Conservation (phyloP, 2,113 vertebrate genomes). For the Coryphaenoides rupestris region DNA sequence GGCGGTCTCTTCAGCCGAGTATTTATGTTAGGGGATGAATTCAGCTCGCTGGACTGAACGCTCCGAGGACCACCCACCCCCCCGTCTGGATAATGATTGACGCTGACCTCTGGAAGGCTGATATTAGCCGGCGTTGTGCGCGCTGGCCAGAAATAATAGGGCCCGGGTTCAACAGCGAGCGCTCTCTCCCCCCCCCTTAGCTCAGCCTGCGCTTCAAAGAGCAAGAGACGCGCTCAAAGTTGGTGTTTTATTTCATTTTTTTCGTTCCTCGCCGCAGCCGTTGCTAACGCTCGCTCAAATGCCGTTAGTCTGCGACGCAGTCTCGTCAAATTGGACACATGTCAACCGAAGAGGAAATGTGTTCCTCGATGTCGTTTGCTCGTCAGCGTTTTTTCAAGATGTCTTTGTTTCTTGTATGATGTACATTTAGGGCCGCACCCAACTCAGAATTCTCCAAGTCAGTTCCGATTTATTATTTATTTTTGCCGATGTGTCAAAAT, state of each 20-base stretch:
- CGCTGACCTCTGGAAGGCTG: slow-evolving; percentile 72
- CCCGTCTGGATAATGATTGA: slow-evolving; percentile 62
- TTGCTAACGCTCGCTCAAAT: no score
- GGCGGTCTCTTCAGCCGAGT: slow-evolving; percentile 59
- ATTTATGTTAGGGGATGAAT: slow-evolving; percentile 68
- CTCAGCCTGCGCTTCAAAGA: slow-evolving; percentile 50
- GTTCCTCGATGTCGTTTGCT: no score
- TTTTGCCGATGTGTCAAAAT: no score
- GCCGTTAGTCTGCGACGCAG: no score
- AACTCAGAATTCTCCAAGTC: no score
- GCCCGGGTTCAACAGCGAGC: slow-evolving; percentile 31
- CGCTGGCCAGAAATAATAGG: slow-evolving; percentile 69
- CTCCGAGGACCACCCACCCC: slow-evolving; percentile 68
- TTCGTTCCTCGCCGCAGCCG: background rate
- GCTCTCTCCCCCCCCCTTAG: slow-evolving; percentile 42
- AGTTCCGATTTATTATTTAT: no score
- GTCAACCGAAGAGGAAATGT: no score
- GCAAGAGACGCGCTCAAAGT: slow-evolving; percentile 31
- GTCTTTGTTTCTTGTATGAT: no score
- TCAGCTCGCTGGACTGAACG: slow-evolving; percentile 61
- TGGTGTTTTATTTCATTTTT: background rate
- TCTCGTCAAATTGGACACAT: no score
- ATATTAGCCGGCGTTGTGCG: slow-evolving; percentile 68
- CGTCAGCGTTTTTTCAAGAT: no score
- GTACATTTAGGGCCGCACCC: no score